Evolutionary conservation across 1,140 invertebrate genomes (phyloP).

Genomic region (Calephelis virginiensis): DNA sequence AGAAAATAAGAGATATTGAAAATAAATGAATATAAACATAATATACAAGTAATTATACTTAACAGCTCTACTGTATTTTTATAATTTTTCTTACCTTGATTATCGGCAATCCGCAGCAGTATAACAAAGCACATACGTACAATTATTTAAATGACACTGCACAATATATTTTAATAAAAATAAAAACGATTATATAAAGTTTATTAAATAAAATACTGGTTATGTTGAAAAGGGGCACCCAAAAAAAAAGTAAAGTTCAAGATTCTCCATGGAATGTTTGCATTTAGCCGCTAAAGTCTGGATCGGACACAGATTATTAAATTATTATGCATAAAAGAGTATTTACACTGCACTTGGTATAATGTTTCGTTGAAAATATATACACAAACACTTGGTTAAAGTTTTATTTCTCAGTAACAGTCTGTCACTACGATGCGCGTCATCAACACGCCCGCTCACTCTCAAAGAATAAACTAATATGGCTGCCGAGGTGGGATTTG

Average conservation of each 20-base stretch:
- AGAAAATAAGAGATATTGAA: no score
- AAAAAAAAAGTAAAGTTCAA: constrained; percentile 72
- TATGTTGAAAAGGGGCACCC: constrained; percentile 64
- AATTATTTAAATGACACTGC: constrained; percentile 41
- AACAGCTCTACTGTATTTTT: no score
- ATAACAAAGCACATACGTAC: constrained; percentile 41
- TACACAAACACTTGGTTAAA: constrained; percentile 41
- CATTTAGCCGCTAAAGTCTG: constrained; percentile 55
- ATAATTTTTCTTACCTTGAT: constrained; percentile 53
- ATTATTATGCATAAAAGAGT: constrained; percentile 35
- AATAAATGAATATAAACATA: no score
- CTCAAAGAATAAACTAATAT: constrained; percentile 57
- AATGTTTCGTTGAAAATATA: constrained; percentile 36
- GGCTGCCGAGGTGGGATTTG: constrained; percentile 46
- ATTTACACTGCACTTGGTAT: constrained; percentile 42
- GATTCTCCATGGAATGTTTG: constrained; percentile 72
- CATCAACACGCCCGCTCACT: constrained; percentile 41
- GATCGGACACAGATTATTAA: constrained; percentile 29
- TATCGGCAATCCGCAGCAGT: constrained; percentile 59
- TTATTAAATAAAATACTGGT: constrained; percentile 49
- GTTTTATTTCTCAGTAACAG: constrained; percentile 50
- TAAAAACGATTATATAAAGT: constrained; percentile 29
- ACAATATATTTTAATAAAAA: constrained; percentile 38
- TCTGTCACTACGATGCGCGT: constrained; percentile 60
- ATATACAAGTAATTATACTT: no score